A percentile compares a stretch with the other conserved stretches of the same genome.
phyloP scores from a whole-genome alignment of 2,888 invertebrate species.

The Antheraea yamamai region DNA sequence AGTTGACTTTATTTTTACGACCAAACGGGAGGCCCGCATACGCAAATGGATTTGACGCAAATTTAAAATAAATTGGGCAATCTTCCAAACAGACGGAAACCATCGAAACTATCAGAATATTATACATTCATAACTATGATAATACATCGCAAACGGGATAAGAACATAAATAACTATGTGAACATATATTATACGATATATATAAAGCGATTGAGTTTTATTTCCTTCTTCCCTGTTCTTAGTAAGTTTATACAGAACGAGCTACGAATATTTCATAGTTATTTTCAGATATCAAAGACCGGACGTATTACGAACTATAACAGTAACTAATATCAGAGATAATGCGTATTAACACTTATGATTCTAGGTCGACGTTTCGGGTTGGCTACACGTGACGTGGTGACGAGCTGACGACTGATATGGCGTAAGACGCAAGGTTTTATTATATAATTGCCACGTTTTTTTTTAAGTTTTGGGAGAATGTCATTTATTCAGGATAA shows the following conservation, averaged over 20 bases:
- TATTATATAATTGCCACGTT: neutral
- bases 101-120: conserved; percentile 42
- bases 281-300: neutral
- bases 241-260: neutral
- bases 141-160: neutral
- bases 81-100: conserved; percentile 55
- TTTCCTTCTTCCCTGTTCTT: conserved; percentile 3
- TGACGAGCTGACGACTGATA: neutral
- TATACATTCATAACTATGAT: conserved; percentile 21
- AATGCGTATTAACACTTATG: neutral
- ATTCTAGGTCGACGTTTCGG: neutral
- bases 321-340: neutral
- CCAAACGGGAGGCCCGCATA: conserved; percentile 45
- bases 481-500: neutral
- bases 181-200: neutral
- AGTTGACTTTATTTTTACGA: conserved; percentile 50
- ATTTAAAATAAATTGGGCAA: conserved; percentile 64
- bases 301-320: neutral
- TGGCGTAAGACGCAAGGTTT: neutral
- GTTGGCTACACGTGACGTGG: neutral
- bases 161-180: neutral
- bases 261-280: neutral
- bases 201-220: neutral
- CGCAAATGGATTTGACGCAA: conserved; percentile 67
- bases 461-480: neutral